A percentile compares a stretch with the other conserved stretches of the same genome.
These are phyloP conservation scores for Gracilinanus agilis DNA, from an alignment of 2,113 vertebrate genomes.

Conservation along the genomic window DNA sequence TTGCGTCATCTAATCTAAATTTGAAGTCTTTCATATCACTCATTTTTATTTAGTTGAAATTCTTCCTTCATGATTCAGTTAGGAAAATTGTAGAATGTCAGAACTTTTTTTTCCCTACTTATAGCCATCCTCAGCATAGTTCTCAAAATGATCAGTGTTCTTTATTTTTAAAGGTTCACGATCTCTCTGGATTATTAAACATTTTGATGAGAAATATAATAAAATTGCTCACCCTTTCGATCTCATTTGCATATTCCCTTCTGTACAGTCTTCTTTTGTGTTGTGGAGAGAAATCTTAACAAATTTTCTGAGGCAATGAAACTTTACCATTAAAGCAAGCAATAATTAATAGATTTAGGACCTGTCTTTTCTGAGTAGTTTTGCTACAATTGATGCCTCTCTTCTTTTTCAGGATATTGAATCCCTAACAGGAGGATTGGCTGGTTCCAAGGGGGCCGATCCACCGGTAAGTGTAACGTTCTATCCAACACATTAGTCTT, in stretches of 20 bases:
- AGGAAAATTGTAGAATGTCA: background rate
- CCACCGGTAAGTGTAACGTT: constrained; percentile 79
- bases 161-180: background rate
- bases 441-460: constrained; percentile 80
- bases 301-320: background rate
- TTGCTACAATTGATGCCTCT: constrained; percentile 72
- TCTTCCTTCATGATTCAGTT: constrained; percentile 10
- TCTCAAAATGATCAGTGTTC: constrained; percentile 20
- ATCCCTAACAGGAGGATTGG: constrained; percentile 78
- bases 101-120: constrained; percentile 47
- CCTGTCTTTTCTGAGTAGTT: constrained; percentile 42
- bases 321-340: constrained; percentile 11
- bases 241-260: constrained; percentile 1
- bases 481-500: constrained; percentile 57
- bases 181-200: background rate
- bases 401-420: constrained; percentile 79
- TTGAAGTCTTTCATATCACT: background rate
- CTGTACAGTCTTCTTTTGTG: background rate
- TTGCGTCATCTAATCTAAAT: background rate
- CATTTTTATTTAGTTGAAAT: background rate
- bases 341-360: constrained; percentile 41
- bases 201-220: background rate
- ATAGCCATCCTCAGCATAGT: constrained; percentile 6
- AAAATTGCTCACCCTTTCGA: background rate
- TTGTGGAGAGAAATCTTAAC: background rate